These are phyloP conservation scores for Sus scrofa DNA, from an alignment of 2,113 vertebrate genomes.

Conservation along the genomic window DNA sequence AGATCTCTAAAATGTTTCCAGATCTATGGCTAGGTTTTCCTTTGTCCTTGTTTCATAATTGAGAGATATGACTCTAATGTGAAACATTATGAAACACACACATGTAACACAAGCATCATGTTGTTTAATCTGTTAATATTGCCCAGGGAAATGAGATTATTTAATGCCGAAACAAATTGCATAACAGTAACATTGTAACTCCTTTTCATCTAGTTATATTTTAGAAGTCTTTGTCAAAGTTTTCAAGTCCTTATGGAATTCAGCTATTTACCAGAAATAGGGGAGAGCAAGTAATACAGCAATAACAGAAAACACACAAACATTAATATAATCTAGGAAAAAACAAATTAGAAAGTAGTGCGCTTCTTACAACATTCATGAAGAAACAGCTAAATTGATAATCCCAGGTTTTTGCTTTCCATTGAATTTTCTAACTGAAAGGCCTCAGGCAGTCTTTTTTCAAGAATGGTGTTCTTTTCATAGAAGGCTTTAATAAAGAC, in stretches of 20 bases:
- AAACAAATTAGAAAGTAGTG: conserved; percentile 35
- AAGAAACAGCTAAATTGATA: conserved; percentile 12
- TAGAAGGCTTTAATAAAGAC: conserved; percentile 68
- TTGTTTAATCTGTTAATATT: not conserved
- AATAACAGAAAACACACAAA: not conserved
- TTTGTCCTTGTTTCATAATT: not conserved
- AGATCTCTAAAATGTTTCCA: not conserved
- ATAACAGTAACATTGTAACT: not conserved
- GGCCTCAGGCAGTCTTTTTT: conserved; percentile 17
- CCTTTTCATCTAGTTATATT: not conserved
- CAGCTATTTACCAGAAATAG: not conserved
- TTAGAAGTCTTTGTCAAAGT: not conserved
- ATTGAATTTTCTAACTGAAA: conserved; percentile 68
- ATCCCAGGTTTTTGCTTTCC: not conserved
- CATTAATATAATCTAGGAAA: not conserved
- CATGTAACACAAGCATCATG: not conserved
- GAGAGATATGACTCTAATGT: not conserved
- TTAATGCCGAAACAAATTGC: not conserved
- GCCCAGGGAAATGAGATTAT: not conserved
- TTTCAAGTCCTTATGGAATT: not conserved
- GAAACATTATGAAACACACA: not conserved
- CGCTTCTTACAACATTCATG: not conserved
- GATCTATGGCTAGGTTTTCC: not conserved
- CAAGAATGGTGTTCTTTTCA: conserved; percentile 57
- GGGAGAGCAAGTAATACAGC: not conserved